Evolutionary conservation across 2,113 vertebrate species (phyloP).

Genomic region (Murina feae): DNA sequence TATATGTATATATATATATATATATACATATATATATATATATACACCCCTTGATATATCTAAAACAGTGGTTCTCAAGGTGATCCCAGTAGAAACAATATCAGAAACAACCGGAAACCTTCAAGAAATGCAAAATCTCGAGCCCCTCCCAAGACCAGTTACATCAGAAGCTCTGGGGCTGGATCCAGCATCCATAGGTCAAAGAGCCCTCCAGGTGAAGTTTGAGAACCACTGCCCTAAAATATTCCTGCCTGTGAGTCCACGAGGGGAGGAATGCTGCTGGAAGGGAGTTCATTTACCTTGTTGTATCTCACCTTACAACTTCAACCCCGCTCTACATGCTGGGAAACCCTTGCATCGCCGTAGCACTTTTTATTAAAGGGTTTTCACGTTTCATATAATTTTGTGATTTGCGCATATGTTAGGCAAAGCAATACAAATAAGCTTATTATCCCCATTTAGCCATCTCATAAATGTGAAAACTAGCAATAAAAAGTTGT

Average conservation of each 20-base stretch:
- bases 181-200: not conserved
- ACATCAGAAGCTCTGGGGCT: not conserved
- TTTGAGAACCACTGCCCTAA: not conserved
- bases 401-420: not conserved
- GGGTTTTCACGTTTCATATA: not conserved
- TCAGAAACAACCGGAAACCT: not conserved
- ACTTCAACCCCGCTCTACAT: not conserved
- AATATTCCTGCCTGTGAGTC: not conserved
- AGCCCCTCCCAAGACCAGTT: not conserved
- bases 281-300: not conserved
- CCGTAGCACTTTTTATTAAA: not conserved
- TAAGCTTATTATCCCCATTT: not conserved
- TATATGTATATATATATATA: too few relatives aligned
- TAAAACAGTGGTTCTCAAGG: not conserved
- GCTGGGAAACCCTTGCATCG: not conserved
- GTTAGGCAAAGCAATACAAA: not conserved
- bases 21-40: not conserved
- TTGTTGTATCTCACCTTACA: not conserved
- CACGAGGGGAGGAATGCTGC: not conserved
- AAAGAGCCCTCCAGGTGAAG: not conserved
- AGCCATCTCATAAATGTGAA: not conserved
- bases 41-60: too few relatives aligned
- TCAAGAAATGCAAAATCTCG: not conserved
- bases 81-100: not conserved
- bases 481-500: not conserved